A percentile compares a stretch with the other conserved stretches of the same genome.
These are phyloP conservation scores for Amphilophus citrinellus DNA, from an alignment of 2,113 vertebrate species.

Conservation along the genomic window DNA sequence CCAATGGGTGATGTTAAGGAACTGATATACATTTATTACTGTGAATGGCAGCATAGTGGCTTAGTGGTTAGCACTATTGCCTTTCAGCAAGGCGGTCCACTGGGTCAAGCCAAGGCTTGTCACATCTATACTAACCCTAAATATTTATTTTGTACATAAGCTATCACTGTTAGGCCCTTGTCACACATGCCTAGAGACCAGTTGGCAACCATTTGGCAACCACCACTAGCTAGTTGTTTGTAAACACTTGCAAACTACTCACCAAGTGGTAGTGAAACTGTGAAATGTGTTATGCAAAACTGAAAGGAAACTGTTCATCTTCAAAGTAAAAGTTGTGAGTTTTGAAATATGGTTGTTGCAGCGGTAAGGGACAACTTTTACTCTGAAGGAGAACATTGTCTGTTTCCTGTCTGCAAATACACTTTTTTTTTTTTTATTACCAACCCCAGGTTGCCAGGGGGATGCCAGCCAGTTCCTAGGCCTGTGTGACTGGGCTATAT, in stretches of 20 bases:
- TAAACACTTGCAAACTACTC: neutral
- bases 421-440: neutral
- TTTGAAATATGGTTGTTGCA: neutral
- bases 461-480: neutral
- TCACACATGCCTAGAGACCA: no score
- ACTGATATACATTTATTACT: no score
- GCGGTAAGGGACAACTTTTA: neutral
- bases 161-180: no score
- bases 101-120: no score
- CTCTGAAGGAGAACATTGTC: neutral
- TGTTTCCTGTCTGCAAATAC: no score
- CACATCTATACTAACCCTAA: no score
- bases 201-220: neutral
- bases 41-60: no score
- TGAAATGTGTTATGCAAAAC: neutral
- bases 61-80: no score
- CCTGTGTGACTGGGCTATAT: neutral
- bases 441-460: neutral
- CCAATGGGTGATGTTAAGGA: no score
- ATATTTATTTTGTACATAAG: no score
- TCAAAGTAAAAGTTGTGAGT: neutral
- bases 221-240: neutral
- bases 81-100: no score
- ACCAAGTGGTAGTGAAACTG: neutral
- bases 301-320: neutral